phyloP scores from a whole-genome alignment of 2,113 vertebrate genomes.

The Mobula birostris region DNA sequence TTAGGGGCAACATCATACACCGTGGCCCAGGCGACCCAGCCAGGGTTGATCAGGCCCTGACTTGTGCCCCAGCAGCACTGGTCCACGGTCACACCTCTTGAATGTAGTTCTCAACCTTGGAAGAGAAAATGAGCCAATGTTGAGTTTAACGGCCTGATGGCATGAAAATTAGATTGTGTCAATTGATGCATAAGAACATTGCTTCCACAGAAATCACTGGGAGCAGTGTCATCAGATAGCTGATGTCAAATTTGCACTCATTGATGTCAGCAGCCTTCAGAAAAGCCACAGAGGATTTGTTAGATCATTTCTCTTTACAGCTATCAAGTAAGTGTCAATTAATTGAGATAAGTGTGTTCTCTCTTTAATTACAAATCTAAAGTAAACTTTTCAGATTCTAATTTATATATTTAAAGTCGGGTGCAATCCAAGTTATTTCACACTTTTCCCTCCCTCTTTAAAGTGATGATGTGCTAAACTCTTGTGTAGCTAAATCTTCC shows the following conservation, averaged over 20 bases:
- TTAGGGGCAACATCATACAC: too few relatives aligned
- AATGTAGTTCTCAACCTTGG: not conserved
- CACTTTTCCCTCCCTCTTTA: not conserved
- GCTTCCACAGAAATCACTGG: not conserved
- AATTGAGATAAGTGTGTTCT: not conserved
- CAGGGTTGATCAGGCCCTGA: too few relatives aligned
- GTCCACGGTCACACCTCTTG: not conserved
- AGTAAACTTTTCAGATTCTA: constrained; percentile 6
- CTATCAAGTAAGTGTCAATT: not conserved
- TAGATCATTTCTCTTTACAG: not conserved
- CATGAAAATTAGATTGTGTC: not conserved
- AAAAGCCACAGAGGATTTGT: not conserved
- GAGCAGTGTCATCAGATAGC: not conserved
- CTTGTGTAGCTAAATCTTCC: not conserved
- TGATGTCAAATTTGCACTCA: too few relatives aligned
- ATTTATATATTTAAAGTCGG: constrained; percentile 17
- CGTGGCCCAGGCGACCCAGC: too few relatives aligned
- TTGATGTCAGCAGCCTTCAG: not conserved
- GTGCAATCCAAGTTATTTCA: constrained; percentile 13
- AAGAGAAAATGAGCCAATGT: not conserved
- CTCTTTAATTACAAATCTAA: not conserved
- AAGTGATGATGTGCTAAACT: not conserved
- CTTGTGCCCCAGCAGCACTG: too few relatives aligned
- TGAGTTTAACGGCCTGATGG: not conserved
- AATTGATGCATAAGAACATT: not conserved